Percentiles rank a stretch among this genome's conserved stretches.
phyloP scores from a whole-genome alignment of 92 coral and sea anemone species.

The Galaxea fascicularis region DNA sequence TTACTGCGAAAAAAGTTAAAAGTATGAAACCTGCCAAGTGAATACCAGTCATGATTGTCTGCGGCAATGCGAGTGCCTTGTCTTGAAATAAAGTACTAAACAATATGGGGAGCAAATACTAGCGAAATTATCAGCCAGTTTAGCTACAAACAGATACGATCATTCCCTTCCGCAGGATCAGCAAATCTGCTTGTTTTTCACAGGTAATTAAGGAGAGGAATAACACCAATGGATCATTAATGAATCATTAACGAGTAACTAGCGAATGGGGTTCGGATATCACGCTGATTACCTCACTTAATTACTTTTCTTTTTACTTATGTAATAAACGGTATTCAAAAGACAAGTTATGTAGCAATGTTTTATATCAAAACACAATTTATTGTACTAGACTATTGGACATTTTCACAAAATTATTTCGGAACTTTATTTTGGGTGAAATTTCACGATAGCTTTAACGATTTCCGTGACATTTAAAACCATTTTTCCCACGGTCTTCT shows the following conservation, averaged over 20 bases:
- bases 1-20: slow-evolving; percentile 54
- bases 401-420: not conserved
- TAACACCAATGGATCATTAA: slow-evolving; percentile 16
- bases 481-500: not conserved
- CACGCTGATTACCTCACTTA: slow-evolving; percentile 1
- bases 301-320: not conserved
- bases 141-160: not conserved
- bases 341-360: not conserved
- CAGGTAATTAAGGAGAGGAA: not conserved
- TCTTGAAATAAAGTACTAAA: slow-evolving; percentile 21
- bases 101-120: slow-evolving; percentile 14
- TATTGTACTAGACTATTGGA: not conserved
- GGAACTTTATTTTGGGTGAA: too few relatives aligned
- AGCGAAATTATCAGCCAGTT: slow-evolving; percentile 21
- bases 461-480: not conserved
- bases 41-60: slow-evolving; percentile 29
- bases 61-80: slow-evolving; percentile 69
- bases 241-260: not conserved
- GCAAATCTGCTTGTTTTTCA: slow-evolving; percentile 9
- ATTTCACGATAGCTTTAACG: too few relatives aligned
- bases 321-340: not conserved
- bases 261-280: not conserved
- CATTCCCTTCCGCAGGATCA: not conserved
- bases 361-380: not conserved
- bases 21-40: slow-evolving; percentile 23